Base-by-base conservation (phyloP, 2,888 invertebrate genomes). In the Hydriomena furcata region DNA sequence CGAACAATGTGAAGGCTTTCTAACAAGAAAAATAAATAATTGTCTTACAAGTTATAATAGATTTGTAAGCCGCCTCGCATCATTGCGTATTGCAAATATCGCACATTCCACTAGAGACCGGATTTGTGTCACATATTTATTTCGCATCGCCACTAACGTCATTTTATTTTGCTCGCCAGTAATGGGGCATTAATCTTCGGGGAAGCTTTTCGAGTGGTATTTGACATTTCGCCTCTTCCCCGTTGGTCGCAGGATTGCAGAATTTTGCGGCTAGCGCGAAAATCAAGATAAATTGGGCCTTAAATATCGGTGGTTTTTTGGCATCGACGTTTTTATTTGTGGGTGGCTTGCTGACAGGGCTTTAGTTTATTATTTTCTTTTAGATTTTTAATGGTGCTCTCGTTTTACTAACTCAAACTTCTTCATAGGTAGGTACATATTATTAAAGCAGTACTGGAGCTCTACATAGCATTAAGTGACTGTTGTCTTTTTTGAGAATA, bases 121-220 rank as follows among this genome's bases (percentile, higher is more conserved):
- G 43, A 40, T 47, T 47, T 43, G 25, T 30, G 46, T 46, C 50
- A 25, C 28, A 34, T 51, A 45, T 49, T 43, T 52, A 51, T 52
- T 57, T 54, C 28, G 36, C 35, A 30, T 30, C 37, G 30, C 27
- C 32, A 27, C 66, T 76, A 77, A 79, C 74, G 71, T 35, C 47
- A 35, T 48, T 27, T 41, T 47, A 47, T 40, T 47, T 36, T 28
- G 27, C 35, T 42, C 32, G 34, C 20, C 49, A 24, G 69, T 78
- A 79, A 79, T 76, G 71, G 74, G 58, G 59, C 76, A 78, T 80
- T 79, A 77, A 79, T 81, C 80, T 75, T 71, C 58, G 44, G 52
- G 49, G 27, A 64, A 58, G 68, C 63, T 61, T 67, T 65, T 60
- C 68, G 65, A 65, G 68, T 55, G 68, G 68, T 63, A 61, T 68